Evolutionary conservation across 2,888 invertebrate genomes (phyloP), one percentile per base, ranked within the genome.

Genomic region (Brachyopa scutellaris): DNA sequence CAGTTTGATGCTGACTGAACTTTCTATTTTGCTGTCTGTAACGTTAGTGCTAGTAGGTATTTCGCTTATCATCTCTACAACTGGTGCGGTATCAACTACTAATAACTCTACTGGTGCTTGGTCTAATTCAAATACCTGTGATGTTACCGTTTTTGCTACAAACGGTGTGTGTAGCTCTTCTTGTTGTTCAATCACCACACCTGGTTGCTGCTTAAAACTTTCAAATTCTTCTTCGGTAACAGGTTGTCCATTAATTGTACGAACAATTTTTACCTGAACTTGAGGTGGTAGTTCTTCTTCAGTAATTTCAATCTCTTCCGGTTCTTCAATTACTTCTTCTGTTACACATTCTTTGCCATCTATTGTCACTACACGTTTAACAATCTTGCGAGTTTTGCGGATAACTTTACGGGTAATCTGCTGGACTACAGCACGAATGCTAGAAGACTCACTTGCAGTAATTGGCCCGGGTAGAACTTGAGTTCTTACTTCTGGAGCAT

Each of bases 241-340:
- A 45, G 90, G 87, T 84, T 89, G 87, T 2, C 92, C 92, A 80
- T 93, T 92, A 70, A 93, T 91, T 7, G 91, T 92, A 70, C 92
- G 91, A 3, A 92, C 89, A 13, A 94, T 93, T 82, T 93, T 93
- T 42, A 94, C 86, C 79, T 88, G 87, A 3, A 90, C 86, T 51
- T 89, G 87, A 2, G 90, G 88, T 13, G 88, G 85, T 0, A 87
- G 67, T 64, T 89, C 87, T 83, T 88, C 89, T 77, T 89, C 89
- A 11, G 86, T 88, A 1, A 90, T 84, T 83, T 90, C 90, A 17
- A 90, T 84, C 84, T 90, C 90, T 89, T 96, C 96, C 0, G 97
- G 97, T 88, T 96, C 96, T 87, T 97, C 97, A 42, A 96, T 92
- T 0, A 96, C 90, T 91, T 97, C 96, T 89, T 97, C 97, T 5